Base-by-base conservation (phyloP, 1,140 invertebrate species). In the Brachionus sp. region DNA sequence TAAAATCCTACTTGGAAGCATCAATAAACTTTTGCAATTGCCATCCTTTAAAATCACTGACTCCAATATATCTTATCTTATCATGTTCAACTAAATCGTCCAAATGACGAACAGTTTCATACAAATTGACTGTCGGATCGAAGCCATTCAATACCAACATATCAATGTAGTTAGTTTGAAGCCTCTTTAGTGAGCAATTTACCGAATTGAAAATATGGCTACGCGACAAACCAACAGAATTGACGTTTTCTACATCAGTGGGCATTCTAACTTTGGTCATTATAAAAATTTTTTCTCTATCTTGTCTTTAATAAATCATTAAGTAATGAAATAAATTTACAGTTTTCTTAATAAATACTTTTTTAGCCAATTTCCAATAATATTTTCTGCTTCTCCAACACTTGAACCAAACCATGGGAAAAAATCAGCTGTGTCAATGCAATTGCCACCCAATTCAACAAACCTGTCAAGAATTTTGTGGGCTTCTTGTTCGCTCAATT, bases 371-470 rank as follows among this genome's bases (percentile, higher is more conserved):
- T 77, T 85, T 0, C 87, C 87, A 25, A 88, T 70, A 19, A 88
- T 87, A 16, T 25, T 77, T 73, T 88, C 87, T 1, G 87, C 87
- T 39, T 83, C 19, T 4, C 87, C 86, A n/a, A 25, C 7, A 50
- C 50, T 80, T 25, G 46, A 62, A 6, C 77, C 77, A 44, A 80
- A 80, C 77, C 77, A 80, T 12, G 80, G 80, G 50, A 87, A 88
- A 10, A 86, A 77, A 57, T 88, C 85, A 13, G 87, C 87, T 1
- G 87, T 88, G 82, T 88, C 87, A 25, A 88, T 84, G 84, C 87
- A 87, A 77, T 88, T 88, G 7, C 86, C 87, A 6, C 87, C 87
- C 37, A 86, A 84, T 83, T 87, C 84, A 13, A 85, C 85, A 84
- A 84, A 87, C n/a, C 85, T 77, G 80, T 88, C 85, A n/a, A 88